phyloP scores from a whole-genome alignment of 2,888 invertebrate genomes.

The Chymomyza procnemis region DNA sequence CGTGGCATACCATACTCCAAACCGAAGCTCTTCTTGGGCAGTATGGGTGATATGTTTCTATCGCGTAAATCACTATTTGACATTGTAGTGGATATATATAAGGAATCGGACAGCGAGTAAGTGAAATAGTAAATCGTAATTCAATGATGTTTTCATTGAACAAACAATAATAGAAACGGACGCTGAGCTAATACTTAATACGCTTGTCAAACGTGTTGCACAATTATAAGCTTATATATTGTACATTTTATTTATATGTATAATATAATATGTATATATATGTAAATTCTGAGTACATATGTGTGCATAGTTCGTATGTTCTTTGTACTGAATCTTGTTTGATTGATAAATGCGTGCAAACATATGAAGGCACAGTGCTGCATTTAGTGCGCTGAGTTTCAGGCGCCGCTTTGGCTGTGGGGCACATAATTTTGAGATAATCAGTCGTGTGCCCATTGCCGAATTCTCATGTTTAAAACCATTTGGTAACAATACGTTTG shows the following conservation, averaged over 20 bases:
- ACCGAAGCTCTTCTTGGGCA: constrained; percentile 56
- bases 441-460: too few species aligned
- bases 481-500: too few species aligned
- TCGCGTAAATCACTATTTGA: constrained; percentile 79
- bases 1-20: constrained; percentile 58
- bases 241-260: too few species aligned
- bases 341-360: not conserved
- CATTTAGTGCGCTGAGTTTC: too few species aligned
- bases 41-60: constrained; percentile 50
- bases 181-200: not conserved
- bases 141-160: not conserved
- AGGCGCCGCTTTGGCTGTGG: too few species aligned
- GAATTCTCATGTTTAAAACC: too few species aligned
- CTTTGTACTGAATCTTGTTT: too few species aligned
- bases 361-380: not conserved
- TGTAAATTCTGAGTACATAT: too few species aligned
- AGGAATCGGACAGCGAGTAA: constrained; percentile 77
- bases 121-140: constrained; percentile 8
- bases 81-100: constrained; percentile 79
- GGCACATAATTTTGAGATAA: too few species aligned
- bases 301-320: not conserved
- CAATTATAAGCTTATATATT: not conserved
- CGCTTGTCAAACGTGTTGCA: not conserved
- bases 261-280: too few species aligned
- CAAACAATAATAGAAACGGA: not conserved